Evolutionary conservation across 2,797 vertebrate species (phyloP).

Genomic region (Amazonetta brasiliensis): DNA sequence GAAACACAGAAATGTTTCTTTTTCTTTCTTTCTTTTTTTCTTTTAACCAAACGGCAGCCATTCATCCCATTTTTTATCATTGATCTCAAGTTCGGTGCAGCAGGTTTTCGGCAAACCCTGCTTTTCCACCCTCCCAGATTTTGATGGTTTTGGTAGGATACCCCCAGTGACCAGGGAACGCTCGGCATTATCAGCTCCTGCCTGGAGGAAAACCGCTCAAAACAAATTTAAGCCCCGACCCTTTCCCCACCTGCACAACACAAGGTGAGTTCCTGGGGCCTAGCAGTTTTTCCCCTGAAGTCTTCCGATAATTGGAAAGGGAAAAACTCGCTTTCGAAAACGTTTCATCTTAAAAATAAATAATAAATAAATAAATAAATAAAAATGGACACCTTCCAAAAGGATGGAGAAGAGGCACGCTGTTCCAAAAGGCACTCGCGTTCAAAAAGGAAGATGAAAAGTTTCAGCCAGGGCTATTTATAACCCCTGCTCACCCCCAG

Average conservation of each 20-base stretch:
- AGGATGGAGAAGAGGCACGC: neutral
- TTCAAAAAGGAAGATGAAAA: neutral
- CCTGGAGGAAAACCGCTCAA: neutral
- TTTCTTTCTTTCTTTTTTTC: neutral
- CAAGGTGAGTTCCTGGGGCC: neutral
- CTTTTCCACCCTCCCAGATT: neutral
- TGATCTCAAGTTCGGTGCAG: neutral
- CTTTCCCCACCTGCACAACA: neutral
- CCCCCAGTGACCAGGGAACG: neutral
- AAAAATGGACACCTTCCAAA: neutral
- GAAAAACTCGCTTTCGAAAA: neutral
- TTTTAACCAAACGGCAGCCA: neutral
- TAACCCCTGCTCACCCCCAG: neutral
- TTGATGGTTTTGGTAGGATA: neutral
- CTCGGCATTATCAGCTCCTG: neutral
- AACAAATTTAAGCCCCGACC: neutral
- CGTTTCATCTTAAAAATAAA: neutral
- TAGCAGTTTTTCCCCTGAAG: neutral
- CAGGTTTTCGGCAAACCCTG: neutral
- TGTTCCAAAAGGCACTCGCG: conserved; percentile 5
- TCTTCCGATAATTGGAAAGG: neutral
- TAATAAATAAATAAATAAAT: neutral
- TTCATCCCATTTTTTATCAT: neutral
- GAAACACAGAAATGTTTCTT: neutral
- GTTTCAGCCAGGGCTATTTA: conserved; percentile 19